Evolutionary conservation across 2,113 vertebrate genomes (phyloP).

Genomic region (Antigone vipio): DNA sequence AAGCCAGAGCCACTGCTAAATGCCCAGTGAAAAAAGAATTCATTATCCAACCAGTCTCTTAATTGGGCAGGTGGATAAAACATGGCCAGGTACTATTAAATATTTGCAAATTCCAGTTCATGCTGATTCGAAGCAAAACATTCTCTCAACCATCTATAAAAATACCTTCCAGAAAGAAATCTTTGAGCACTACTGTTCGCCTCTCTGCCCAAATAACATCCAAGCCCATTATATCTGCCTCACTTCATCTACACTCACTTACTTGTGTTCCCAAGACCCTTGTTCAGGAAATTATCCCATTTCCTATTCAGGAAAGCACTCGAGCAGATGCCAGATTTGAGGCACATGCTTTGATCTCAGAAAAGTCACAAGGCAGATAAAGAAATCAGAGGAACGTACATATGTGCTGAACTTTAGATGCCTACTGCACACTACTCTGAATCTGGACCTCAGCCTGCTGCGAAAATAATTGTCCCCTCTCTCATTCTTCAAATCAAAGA

Average conservation of each 20-base stretch:
- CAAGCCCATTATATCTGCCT: not conserved
- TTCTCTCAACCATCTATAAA: not conserved
- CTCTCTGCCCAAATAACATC: not conserved
- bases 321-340: not conserved
- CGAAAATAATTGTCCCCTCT: not conserved
- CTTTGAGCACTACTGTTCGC: not conserved
- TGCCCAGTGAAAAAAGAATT: not conserved
- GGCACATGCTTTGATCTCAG: not conserved
- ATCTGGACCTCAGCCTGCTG: not conserved
- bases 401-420: not conserved
- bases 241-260: not conserved
- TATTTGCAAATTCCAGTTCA: not conserved
- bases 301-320: constrained; percentile 29
- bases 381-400: not conserved
- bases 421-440: not conserved
- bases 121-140: not conserved
- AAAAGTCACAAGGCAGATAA: not conserved
- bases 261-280: not conserved
- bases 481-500: not conserved
- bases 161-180: not conserved
- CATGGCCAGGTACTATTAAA: not conserved
- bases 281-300: constrained; percentile 41
- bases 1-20: not conserved
- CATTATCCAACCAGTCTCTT: not conserved
- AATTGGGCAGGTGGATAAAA: not conserved